Evolutionary conservation across 2,797 vertebrate species (phyloP).

Genomic region (Poecilia gillii): DNA sequence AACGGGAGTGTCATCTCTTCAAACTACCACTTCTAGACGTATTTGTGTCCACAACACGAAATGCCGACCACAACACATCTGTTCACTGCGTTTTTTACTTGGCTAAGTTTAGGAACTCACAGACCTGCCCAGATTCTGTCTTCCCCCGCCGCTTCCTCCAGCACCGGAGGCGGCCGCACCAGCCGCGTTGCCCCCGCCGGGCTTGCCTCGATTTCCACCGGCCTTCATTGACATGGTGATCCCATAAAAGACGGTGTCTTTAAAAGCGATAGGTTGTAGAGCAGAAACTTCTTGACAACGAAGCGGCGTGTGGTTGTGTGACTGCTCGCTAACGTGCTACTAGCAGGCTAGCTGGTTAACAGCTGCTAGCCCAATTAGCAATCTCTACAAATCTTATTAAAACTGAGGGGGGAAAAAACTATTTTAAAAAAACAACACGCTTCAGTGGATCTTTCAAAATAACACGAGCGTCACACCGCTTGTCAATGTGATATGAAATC

Average conservation of each 20-base stretch:
- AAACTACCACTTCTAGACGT: background rate
- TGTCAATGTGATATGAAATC: slow-evolving; percentile 63
- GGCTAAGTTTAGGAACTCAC: slow-evolving; percentile 66
- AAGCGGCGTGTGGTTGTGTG: slow-evolving; percentile 50
- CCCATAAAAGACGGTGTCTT: slow-evolving; percentile 87
- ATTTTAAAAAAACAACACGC: slow-evolving; percentile 69
- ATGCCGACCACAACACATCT: background rate
- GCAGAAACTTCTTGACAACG: slow-evolving; percentile 52
- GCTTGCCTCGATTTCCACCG: slow-evolving; percentile 90
- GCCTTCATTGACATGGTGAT: slow-evolving; percentile 95
- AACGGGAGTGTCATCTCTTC: slow-evolving; percentile 67
- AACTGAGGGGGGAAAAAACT: slow-evolving; percentile 56
- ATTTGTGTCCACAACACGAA: background rate
- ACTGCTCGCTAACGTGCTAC: slow-evolving; percentile 68
- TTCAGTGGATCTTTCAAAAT: slow-evolving; percentile 52
- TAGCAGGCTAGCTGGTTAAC: slow-evolving; percentile 67
- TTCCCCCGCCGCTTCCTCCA: slow-evolving; percentile 83
- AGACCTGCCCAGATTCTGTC: slow-evolving; percentile 91
- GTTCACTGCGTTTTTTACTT: slow-evolving; percentile 31
- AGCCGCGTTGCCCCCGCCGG: slow-evolving; percentile 85
- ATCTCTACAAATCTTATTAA: slow-evolving; percentile 75
- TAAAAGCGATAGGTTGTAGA: slow-evolving; percentile 64
- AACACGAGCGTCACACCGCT: slow-evolving; percentile 55
- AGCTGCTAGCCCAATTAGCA: slow-evolving; percentile 71
- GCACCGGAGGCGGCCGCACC: slow-evolving; percentile 82